phyloP scores from a whole-genome alignment of 2,888 invertebrate genomes.

The Hylaea fasciaria region DNA sequence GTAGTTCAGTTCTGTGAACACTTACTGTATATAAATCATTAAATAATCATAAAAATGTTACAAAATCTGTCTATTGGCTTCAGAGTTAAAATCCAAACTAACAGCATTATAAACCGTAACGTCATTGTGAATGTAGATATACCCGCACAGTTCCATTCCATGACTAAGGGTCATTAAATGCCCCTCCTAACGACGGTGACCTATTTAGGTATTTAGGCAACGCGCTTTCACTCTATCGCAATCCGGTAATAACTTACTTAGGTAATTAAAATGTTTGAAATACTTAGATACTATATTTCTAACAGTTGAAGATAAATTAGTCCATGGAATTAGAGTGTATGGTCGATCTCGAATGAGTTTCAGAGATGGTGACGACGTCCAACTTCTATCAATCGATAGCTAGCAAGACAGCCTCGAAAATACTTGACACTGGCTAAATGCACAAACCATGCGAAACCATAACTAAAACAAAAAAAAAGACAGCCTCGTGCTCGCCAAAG shows the following conservation, averaged over 20 bases:
- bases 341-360: no score
- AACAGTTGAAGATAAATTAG: no score
- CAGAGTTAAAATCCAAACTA: background rate
- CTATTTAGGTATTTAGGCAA: slow-evolving; percentile 46
- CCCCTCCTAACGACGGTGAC: slow-evolving; percentile 42
- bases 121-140: slow-evolving; percentile 9
- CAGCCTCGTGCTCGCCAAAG: no score
- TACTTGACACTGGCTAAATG: no score
- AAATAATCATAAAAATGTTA: background rate
- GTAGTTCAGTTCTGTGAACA: background rate
- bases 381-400: no score
- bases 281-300: background rate
- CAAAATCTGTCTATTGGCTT: no score
- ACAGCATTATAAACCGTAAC: slow-evolving; percentile 1
- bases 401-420: no score
- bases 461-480: no score
- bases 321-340: no score
- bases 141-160: slow-evolving; percentile 19
- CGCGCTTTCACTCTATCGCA: slow-evolving; percentile 25
- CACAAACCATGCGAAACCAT: no score
- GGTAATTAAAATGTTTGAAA: background rate
- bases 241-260: background rate
- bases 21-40: background rate
- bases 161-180: slow-evolving; percentile 47
- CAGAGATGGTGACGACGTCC: no score